These are phyloP conservation scores for Shinisaurus crocodilurus DNA, from an alignment of 2,113 vertebrate genomes.

Conservation along the genomic window DNA sequence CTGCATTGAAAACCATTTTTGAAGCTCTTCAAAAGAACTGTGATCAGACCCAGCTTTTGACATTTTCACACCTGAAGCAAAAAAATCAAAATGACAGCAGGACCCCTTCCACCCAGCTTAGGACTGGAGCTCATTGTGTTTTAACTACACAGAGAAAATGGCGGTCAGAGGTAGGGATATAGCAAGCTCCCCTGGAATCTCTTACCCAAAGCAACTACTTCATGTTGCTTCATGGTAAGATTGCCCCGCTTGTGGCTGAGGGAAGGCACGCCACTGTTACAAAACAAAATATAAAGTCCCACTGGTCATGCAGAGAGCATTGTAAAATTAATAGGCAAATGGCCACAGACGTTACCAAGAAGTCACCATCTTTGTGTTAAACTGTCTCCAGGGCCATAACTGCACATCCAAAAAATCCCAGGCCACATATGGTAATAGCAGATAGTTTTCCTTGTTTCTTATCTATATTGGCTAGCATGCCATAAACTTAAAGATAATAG, in stretches of 20 bases:
- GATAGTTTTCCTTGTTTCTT: neutral
- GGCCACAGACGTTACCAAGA: neutral
- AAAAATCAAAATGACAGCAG: neutral
- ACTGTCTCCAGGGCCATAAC: neutral
- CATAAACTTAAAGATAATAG: neutral
- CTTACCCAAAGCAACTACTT: neutral
- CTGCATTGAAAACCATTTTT: neutral
- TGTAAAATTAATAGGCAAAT: neutral
- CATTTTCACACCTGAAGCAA: neutral
- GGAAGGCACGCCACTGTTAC: neutral
- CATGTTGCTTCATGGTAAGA: neutral
- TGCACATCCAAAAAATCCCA: neutral
- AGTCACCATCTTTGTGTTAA: neutral
- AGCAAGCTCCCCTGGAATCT: neutral
- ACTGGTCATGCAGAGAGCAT: neutral
- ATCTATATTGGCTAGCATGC: neutral
- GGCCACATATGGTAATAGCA: neutral
- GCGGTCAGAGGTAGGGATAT: neutral
- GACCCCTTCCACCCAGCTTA: neutral
- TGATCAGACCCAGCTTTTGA: neutral
- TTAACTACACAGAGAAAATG: neutral
- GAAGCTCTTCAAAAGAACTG: neutral
- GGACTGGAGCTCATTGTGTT: neutral
- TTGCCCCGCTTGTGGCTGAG: neutral
- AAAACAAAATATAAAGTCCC: neutral